Evolutionary conservation across 2,888 invertebrate species (phyloP).

Genomic region (Nesidiocoris tenuis): DNA sequence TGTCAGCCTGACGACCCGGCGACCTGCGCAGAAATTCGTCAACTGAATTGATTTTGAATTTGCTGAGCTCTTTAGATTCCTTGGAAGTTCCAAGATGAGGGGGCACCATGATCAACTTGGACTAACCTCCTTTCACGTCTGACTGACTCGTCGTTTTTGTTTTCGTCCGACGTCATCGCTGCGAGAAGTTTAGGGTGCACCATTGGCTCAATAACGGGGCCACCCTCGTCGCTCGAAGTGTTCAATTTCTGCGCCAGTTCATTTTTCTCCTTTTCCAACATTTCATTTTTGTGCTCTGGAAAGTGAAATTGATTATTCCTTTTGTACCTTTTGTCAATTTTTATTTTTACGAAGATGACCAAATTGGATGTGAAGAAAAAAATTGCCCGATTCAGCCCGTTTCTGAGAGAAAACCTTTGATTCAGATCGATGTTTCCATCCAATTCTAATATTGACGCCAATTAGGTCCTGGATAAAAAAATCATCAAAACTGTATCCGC

Average conservation of each 20-base stretch:
- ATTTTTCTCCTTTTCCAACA: neutral
- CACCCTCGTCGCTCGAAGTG: neutral
- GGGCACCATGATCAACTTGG: no score
- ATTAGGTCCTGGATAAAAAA: no score
- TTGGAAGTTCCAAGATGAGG: no score
- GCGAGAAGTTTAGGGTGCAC: conserved; percentile 16
- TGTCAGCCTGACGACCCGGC: conserved; percentile 18
- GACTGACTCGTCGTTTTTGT: neutral
- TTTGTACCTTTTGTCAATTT: neutral
- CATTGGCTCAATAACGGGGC: neutral
- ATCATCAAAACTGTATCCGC: no score
- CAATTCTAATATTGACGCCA: no score
- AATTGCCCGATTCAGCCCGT: no score
- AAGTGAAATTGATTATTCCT: neutral
- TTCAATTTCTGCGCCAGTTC: neutral
- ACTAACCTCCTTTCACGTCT: neutral
- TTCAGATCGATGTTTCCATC: no score
- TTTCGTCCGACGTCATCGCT: conserved; percentile 6
- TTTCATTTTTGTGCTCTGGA: neutral
- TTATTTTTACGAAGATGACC: no score
- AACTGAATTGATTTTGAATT: no score
- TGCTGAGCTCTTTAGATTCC: neutral
- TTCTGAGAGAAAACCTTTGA: no score
- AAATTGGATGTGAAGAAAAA: no score
- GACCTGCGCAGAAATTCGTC: conserved; percentile 12